A percentile compares a stretch with the other conserved stretches of the same genome.
phyloP scores from a whole-genome alignment of 2,113 vertebrate genomes.

The Circaetus gallicus region DNA sequence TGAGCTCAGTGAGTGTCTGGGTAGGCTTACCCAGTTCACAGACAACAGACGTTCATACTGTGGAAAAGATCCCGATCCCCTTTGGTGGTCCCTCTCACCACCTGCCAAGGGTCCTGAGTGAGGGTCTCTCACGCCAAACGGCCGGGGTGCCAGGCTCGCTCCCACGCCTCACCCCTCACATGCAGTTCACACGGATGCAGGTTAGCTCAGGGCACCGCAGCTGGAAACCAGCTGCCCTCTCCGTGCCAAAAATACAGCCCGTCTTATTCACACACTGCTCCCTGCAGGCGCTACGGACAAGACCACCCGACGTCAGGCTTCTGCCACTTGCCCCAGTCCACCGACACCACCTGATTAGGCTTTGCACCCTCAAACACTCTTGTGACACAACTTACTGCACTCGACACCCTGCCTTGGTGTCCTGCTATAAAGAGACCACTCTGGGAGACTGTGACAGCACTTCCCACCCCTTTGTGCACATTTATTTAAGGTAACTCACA shows the following conservation, averaged over 20 bases:
- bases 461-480: not conserved
- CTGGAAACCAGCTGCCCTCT: not conserved
- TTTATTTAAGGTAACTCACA: not conserved
- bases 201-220: not conserved
- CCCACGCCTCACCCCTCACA: not conserved
- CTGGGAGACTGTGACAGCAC: not conserved
- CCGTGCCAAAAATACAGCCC: not conserved
- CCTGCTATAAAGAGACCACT: not conserved
- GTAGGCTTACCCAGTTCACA: not conserved
- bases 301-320: rapidly evolving
- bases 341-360: not conserved
- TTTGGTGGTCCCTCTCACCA: rapidly evolving
- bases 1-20: rapidly evolving
- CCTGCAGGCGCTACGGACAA: rapidly evolving
- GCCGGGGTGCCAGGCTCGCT: rapidly evolving
- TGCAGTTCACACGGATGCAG: rapidly evolving
- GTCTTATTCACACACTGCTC: not conserved
- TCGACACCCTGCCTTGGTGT: not conserved
- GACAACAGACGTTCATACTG: not conserved
- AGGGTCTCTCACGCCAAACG: not conserved
- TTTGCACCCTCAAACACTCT: not conserved
- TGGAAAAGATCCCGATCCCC: not conserved
- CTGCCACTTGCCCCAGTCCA: not conserved
- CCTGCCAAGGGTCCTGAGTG: not conserved
- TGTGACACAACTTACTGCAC: not conserved